These are phyloP conservation scores for Drosophila melanogaster DNA, from an alignment of 1,140 invertebrate species.

Conservation along the genomic window Release_6_plus_ISO1_MT NT_033779.5:3656501-3657000, in stretches of 20 bases:
- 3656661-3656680: slow-evolving; percentile 70
- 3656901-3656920: slow-evolving; percentile 27
- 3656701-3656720: slow-evolving; percentile 40
- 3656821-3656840: slow-evolving; percentile 42
- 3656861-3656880: slow-evolving; percentile 27
- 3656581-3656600: slow-evolving; percentile 34
- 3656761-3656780: slow-evolving; percentile 14
- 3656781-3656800: too few relatives aligned
- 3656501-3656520: slow-evolving; percentile 8
- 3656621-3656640: slow-evolving; percentile 35
- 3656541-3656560: slow-evolving; percentile 10
- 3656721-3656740: slow-evolving; percentile 19
- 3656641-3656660: slow-evolving; percentile 45
- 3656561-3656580: slow-evolving; percentile 2
- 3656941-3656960: slow-evolving; percentile 55
- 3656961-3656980: slow-evolving; percentile 30
- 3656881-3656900: slow-evolving; percentile 53
- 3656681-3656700: slow-evolving; percentile 58
- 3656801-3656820: slow-evolving; percentile 1
- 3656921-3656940: slow-evolving; percentile 70
- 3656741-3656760: slow-evolving; percentile 5
- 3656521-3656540: slow-evolving; percentile 52
- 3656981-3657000: too few relatives aligned
- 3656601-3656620: slow-evolving; percentile 73
- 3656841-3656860: slow-evolving; percentile 52